Evolutionary conservation across 1,140 invertebrate species (phyloP).

Genomic region (Heliconius hermathena): DNA sequence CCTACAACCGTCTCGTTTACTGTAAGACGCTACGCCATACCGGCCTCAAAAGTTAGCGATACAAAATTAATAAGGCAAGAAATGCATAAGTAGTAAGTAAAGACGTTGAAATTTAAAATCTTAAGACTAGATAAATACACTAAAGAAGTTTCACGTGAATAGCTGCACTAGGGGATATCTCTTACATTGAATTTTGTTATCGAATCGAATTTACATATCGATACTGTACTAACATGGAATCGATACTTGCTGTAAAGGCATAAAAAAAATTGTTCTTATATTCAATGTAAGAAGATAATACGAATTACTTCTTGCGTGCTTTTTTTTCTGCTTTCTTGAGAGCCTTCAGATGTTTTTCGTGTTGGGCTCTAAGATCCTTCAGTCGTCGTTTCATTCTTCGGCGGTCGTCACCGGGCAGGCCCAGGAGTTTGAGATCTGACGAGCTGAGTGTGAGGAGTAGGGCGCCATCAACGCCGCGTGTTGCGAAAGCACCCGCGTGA

Average conservation of each 20-base stretch:
- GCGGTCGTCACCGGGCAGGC: constrained; percentile 92
- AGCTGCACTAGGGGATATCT: neutral
- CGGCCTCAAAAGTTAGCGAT: neutral
- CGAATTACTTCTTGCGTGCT: constrained; percentile 84
- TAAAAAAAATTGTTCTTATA: neutral
- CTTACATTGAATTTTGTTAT: constrained; percentile 13
- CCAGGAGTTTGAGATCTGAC: constrained; percentile 93
- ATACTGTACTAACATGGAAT: neutral
- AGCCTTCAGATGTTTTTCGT: constrained; percentile 92
- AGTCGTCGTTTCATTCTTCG: constrained; percentile 92
- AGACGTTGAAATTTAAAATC: constrained; percentile 27
- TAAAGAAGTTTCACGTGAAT: constrained; percentile 27
- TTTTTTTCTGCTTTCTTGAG: constrained; percentile 90
- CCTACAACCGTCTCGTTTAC: too few relatives aligned
- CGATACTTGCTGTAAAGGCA: neutral
- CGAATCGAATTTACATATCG: neutral
- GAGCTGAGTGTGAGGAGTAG: constrained; percentile 92
- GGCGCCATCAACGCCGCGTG: constrained; percentile 91
- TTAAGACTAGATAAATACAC: constrained; percentile 29
- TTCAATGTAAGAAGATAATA: constrained; percentile 7
- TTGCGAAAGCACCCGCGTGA: constrained; percentile 91
- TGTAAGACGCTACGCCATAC: too few relatives aligned
- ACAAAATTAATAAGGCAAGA: constrained; percentile 34
- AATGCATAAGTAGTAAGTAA: constrained; percentile 34
- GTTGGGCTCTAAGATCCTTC: constrained; percentile 90